Percentiles rank a stretch among this genome's conserved stretches.
Conservation (phyloP, 2,113 vertebrate genomes). For the Seriola rivoliana region DNA sequence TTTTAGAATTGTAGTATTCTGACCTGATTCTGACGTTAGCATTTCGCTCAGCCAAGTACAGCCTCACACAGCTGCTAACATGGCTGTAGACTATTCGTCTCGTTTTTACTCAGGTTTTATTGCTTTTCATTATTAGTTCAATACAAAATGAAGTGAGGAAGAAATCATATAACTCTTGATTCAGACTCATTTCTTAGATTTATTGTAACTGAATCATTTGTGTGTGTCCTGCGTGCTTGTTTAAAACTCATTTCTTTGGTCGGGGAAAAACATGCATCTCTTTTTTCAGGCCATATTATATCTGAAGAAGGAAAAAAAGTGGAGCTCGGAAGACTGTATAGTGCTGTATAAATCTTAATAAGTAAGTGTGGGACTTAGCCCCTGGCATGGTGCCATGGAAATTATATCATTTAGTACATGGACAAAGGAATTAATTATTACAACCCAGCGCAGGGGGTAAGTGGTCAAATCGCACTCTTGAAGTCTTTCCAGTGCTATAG, state of each 20-base stretch:
- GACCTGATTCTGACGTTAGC: not conserved
- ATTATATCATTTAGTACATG: not conserved
- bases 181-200: not conserved
- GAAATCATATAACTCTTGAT: not conserved
- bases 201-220: not conserved
- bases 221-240: not conserved
- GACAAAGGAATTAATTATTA: constrained; percentile 3
- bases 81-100: not conserved
- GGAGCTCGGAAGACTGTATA: not conserved
- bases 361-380: not conserved
- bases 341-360: not conserved
- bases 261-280: not conserved
- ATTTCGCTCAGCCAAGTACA: not conserved
- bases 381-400: not conserved
- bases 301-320: not conserved
- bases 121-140: not conserved
- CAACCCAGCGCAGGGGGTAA: not conserved
- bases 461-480: not conserved
- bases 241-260: not conserved
- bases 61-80: not conserved
- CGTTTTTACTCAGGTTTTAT: not conserved
- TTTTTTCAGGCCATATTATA: not conserved
- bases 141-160: not conserved
- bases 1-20: not conserved
- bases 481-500: not conserved